Conservation (phyloP, 2,888 invertebrate species). For the Synanthedon tipuliformis region DNA sequence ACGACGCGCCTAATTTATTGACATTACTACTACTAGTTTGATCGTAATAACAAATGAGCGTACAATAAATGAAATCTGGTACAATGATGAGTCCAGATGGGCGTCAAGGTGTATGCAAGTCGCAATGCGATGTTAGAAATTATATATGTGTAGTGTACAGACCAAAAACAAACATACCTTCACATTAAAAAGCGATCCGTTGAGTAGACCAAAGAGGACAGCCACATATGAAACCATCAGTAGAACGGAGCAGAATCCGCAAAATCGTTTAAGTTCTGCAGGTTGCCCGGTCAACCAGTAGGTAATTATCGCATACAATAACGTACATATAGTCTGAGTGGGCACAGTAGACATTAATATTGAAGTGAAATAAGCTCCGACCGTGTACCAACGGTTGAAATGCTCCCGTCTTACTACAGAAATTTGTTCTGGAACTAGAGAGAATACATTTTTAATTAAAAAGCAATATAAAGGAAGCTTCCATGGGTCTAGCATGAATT, state of each 20-base stretch:
- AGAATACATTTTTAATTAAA: too few species aligned
- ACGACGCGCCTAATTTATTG: too few species aligned
- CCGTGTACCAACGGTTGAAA: constrained; percentile 90
- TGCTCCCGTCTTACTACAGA: constrained; percentile 85
- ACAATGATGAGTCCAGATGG: too few species aligned
- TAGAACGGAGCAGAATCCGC: constrained; percentile 77
- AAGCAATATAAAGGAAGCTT: too few species aligned
- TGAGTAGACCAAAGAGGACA: constrained; percentile 86
- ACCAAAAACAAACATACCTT: constrained; percentile 64
- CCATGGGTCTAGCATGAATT: too few species aligned
- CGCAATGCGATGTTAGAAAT: background rate
- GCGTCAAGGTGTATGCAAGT: too few species aligned
- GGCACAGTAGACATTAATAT: constrained; percentile 85
- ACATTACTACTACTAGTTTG: too few species aligned
- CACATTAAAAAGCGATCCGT: constrained; percentile 84
- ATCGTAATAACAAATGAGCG: too few species aligned
- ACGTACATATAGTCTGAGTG: constrained; percentile 80
- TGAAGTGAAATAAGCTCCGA: constrained; percentile 84
- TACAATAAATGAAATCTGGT: too few species aligned
- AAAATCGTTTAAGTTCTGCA: constrained; percentile 77
- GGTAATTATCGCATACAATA: constrained; percentile 80
- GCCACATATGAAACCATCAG: constrained; percentile 85
- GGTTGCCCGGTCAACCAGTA: constrained; percentile 92
- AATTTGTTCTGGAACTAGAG: constrained; percentile 85
- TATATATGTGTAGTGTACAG: constrained; percentile 1